Evolutionary conservation across 2,888 invertebrate genomes (phyloP).

Genomic region (Drosophila atripex): DNA sequence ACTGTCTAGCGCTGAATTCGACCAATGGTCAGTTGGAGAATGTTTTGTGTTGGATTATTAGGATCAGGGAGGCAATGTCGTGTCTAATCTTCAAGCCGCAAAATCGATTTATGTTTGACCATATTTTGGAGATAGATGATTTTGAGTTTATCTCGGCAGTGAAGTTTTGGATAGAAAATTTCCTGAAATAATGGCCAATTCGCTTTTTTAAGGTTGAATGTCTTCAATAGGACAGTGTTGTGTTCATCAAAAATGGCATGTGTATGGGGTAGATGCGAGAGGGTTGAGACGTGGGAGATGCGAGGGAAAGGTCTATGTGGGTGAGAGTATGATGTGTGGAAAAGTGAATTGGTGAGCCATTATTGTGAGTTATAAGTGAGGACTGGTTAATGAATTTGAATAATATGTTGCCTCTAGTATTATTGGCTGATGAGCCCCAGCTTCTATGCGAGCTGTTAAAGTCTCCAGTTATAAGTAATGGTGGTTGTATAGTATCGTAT

Average conservation of each 20-base stretch:
- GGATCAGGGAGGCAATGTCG: conserved; percentile 10
- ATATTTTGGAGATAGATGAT: too few species aligned
- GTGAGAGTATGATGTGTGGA: too few species aligned
- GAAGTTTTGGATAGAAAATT: too few species aligned
- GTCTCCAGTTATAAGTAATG: neutral
- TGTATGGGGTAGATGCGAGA: too few species aligned
- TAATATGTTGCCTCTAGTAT: neutral
- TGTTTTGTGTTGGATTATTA: conserved; percentile 22
- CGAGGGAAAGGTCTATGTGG: too few species aligned
- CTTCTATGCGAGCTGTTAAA: neutral
- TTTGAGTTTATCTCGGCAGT: too few species aligned
- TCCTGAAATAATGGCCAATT: too few species aligned
- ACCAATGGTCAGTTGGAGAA: conserved; percentile 7
- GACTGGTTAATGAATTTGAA: neutral
- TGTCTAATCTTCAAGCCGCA: conserved; percentile 9
- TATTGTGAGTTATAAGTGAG: neutral
- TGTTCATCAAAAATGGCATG: too few species aligned
- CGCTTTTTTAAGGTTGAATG: too few species aligned
- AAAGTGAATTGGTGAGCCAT: too few species aligned
- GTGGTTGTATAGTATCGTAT: neutral
- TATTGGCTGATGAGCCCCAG: neutral
- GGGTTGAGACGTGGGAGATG: too few species aligned
- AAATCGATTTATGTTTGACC: conserved; percentile 27
- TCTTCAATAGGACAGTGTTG: too few species aligned
- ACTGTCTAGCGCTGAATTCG: neutral